Evolutionary conservation across 2,113 vertebrate genomes (phyloP).

Genomic region (Gavia stellata): DNA sequence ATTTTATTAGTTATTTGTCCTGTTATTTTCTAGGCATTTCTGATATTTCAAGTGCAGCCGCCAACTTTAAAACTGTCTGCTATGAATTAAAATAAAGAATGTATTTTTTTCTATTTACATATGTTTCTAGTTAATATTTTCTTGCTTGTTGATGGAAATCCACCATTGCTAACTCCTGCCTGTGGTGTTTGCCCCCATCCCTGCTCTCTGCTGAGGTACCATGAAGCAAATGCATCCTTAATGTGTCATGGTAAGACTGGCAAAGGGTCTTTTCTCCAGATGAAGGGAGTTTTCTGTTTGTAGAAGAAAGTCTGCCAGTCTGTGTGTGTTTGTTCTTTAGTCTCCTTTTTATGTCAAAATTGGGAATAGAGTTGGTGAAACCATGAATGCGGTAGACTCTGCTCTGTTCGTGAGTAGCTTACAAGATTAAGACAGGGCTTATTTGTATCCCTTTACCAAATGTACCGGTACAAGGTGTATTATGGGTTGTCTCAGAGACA

Average conservation of each 20-base stretch:
- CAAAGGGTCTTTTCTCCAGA: neutral
- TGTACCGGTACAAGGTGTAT: fast-evolving
- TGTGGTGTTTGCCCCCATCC: neutral
- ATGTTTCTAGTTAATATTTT: neutral
- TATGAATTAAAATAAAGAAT: neutral
- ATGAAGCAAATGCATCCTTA: neutral
- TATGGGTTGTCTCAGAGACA: neutral
- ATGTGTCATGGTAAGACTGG: neutral
- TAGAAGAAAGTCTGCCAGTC: neutral
- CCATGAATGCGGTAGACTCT: neutral
- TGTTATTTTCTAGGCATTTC: neutral
- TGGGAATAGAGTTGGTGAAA: neutral
- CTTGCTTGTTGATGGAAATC: neutral
- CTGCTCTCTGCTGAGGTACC: neutral
- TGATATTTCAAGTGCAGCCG: neutral
- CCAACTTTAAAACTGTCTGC: neutral
- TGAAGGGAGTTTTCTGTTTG: neutral
- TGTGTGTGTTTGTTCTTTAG: neutral
- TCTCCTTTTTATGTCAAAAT: neutral
- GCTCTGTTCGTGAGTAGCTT: neutral
- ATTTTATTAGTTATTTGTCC: neutral
- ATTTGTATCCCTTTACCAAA: neutral
- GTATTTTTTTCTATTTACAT: neutral
- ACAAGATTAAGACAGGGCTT: neutral
- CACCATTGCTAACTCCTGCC: neutral